Evolutionary conservation across 2,113 vertebrate species (phyloP).

Genomic region (Lophotis ruficrista): DNA sequence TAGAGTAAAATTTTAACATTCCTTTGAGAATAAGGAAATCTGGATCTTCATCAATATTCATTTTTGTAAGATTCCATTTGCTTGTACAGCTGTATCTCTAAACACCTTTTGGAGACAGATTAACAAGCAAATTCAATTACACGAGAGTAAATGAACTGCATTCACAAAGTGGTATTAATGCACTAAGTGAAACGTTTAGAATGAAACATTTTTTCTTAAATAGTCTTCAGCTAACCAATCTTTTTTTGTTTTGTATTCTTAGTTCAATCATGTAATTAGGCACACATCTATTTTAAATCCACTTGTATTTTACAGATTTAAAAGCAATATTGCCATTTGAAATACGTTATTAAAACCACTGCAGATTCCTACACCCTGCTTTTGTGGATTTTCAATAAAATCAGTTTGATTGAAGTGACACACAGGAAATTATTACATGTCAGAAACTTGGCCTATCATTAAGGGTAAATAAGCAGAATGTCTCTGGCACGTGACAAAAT

Average conservation of each 20-base stretch:
- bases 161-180: conserved; percentile 67
- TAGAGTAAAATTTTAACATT: conserved; percentile 73
- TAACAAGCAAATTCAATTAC: conserved; percentile 76
- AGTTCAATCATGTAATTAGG: conserved; percentile 54
- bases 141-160: conserved; percentile 65
- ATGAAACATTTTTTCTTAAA: conserved; percentile 61
- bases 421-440: conserved; percentile 64
- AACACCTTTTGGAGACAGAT: conserved; percentile 76
- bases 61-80: conserved; percentile 69
- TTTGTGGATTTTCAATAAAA: conserved; percentile 54
- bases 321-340: conserved; percentile 52
- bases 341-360: conserved; percentile 32
- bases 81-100: conserved; percentile 75
- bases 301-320: conserved; percentile 59
- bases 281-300: conserved; percentile 35
- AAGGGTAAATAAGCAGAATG: conserved; percentile 69
- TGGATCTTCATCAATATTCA: conserved; percentile 77
- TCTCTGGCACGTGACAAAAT: conserved; percentile 53
- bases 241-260: conserved; percentile 42
- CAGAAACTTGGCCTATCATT: conserved; percentile 64
- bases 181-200: conserved; percentile 64
- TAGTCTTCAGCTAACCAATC: conserved; percentile 27
- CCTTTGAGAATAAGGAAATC: conserved; percentile 71
- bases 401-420: conserved; percentile 67
- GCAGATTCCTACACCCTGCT: background rate